phyloP scores from a whole-genome alignment of 2,113 vertebrate genomes.

The Platysteira castanea region DNA sequence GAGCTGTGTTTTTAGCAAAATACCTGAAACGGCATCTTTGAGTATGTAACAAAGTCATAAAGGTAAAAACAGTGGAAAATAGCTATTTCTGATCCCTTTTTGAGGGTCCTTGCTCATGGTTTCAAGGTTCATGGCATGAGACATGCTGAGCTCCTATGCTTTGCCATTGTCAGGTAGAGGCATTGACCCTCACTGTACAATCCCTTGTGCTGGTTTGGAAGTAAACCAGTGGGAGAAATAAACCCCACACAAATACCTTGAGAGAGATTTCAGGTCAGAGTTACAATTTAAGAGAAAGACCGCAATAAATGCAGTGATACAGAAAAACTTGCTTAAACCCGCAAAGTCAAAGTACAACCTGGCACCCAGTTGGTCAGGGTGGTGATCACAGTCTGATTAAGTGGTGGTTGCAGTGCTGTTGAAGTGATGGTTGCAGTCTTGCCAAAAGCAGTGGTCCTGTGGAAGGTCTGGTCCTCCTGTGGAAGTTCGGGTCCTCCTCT shows the following conservation, averaged over 20 bases:
- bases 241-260: background rate
- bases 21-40: rapidly evolving
- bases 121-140: background rate
- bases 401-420: background rate
- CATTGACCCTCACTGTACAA: rapidly evolving
- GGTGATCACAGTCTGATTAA: background rate
- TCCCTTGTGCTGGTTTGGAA: background rate
- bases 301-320: background rate
- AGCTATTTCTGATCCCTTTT: background rate
- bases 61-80: background rate
- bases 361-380: background rate
- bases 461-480: background rate
- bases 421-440: background rate
- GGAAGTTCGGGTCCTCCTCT: background rate
- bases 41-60: background rate
- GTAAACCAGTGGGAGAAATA: background rate
- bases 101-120: background rate
- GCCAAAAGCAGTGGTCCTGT: background rate
- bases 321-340: background rate
- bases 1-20: background rate
- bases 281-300: background rate
- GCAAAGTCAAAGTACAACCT: background rate
- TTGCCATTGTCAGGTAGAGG: background rate
- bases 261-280: background rate
- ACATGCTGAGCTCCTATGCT: rapidly evolving